phyloP scores from a whole-genome alignment of 2,113 vertebrate genomes.

The Halcyon senegalensis region DNA sequence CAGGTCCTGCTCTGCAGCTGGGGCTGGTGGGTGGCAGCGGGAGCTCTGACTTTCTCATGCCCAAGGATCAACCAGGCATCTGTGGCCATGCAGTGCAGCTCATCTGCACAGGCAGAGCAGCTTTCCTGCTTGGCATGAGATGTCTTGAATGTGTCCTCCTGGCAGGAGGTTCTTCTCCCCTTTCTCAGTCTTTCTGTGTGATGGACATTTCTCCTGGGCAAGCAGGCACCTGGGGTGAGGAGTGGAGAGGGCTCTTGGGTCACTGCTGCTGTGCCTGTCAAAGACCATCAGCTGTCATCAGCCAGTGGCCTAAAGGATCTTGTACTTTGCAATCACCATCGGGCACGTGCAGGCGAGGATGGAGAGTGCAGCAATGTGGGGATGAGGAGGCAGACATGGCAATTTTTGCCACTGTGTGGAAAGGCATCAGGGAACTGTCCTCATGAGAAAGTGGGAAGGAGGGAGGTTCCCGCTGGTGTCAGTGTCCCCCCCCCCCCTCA shows the following conservation, averaged over 20 bases:
- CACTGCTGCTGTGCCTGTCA: background rate
- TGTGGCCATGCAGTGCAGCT: accelerated
- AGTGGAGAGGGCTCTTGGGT: background rate
- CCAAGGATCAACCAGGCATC: background rate
- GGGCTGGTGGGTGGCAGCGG: accelerated
- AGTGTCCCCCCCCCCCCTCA: background rate
- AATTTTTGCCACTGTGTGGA: accelerated
- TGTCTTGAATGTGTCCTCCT: background rate
- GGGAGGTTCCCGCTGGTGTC: background rate
- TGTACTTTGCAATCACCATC: accelerated
- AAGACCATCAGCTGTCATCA: background rate
- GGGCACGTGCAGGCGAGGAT: accelerated
- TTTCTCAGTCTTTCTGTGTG: accelerated
- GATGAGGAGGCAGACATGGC: background rate
- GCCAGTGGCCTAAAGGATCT: background rate
- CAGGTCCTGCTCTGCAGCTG: background rate
- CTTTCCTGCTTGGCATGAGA: background rate
- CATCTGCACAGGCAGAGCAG: background rate
- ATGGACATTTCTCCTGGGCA: background rate
- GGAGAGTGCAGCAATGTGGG: background rate
- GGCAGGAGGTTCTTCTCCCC: background rate
- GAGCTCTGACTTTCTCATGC: background rate
- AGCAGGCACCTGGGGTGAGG: background rate
- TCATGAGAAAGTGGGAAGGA: background rate
- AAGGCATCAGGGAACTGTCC: background rate